Base-by-base conservation (phyloP, 1,140 invertebrate genomes). In the Zaprionus kolodkinae region DNA sequence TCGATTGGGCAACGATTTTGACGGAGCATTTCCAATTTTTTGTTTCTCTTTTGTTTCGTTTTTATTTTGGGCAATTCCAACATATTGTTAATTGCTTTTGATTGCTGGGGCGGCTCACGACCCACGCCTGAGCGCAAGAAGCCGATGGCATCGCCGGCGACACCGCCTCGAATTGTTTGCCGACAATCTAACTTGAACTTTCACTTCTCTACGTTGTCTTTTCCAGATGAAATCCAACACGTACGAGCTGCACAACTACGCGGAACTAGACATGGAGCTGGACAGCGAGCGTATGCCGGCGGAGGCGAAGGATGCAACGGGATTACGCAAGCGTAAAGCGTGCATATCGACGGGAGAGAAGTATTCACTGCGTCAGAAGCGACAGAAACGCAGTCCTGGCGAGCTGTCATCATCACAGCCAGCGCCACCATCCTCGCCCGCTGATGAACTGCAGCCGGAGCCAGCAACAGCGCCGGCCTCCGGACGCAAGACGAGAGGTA, bases 331-430 rank as follows among this genome's bases (percentile, higher is more conserved):
- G 15, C 56, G 85, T 6, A 88, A 84, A 56, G 61, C 81, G 9
- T 48, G 30, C 68, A 65, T 61, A 38, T 17, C 52, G 4, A 4
- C 60, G 6, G 35, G 73, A 4, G 91, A 92, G 56, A 92, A 92
- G 59, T 92, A 92, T 63, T 92, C 92, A 1, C 60, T 92, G 33
- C 87, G 92, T 1, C 91, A 92, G 56, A 87, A 87, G 65, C 76
- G 91, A 27, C 86, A 91, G 27, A 91, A 89, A 38, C 81, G 78
- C 35, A 30, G 38, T 64, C 66, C 43, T 38, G 48, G 13, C 17
- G 61, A 79, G 6, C 30, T 56, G 1, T n/a, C 25, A 45, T 3
- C 40, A 2, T 15, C 30, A 56, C 59, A n/a, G 13, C 21, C 21
- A 21, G 12, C 30, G 7, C 56, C 33, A 13, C 15, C 21, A 35